A percentile compares a stretch with the other conserved stretches of the same genome.
These are phyloP conservation scores for Cryptocephalus moraei DNA, from an alignment of 2,888 invertebrate species.

Conservation along the genomic window DNA sequence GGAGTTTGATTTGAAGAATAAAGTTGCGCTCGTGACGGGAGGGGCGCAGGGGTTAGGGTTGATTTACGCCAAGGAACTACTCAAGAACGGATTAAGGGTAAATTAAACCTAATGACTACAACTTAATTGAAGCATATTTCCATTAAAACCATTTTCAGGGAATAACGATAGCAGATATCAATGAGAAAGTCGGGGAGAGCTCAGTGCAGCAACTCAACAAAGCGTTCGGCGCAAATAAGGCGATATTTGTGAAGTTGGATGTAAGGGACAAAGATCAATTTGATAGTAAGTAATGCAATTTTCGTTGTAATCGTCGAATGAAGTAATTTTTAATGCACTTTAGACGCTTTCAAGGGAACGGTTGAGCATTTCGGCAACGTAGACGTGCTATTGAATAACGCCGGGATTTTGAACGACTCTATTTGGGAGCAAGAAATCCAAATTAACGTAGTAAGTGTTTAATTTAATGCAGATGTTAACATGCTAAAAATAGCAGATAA, in stretches of 20 bases:
- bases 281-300: constrained; percentile 10
- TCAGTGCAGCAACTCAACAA: constrained; percentile 8
- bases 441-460: constrained; percentile 16
- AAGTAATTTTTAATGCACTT: too few species aligned
- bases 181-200: constrained; percentile 6
- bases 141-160: constrained; percentile 9
- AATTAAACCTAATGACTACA: not conserved
- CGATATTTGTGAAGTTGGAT: constrained; percentile 16
- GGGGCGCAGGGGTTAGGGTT: constrained; percentile 18
- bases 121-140: not conserved
- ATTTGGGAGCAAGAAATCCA: constrained; percentile 15
- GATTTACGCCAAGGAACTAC: constrained; percentile 12
- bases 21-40: constrained; percentile 19
- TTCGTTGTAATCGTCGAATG: constrained; percentile 1
- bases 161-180: constrained; percentile 15
- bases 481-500: not conserved
- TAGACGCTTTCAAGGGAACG: constrained; percentile 11
- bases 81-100: constrained; percentile 16
- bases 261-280: constrained; percentile 10
- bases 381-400: constrained; percentile 17
- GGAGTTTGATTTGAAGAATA: constrained; percentile 13
- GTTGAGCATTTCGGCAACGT: constrained; percentile 14
- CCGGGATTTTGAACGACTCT: constrained; percentile 15
- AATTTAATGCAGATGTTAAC: too few species aligned
- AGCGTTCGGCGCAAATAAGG: constrained; percentile 14